These are phyloP conservation scores for Sebastes variabilis DNA, from an alignment of 2,797 vertebrate genomes.

Conservation along the genomic window DNA sequence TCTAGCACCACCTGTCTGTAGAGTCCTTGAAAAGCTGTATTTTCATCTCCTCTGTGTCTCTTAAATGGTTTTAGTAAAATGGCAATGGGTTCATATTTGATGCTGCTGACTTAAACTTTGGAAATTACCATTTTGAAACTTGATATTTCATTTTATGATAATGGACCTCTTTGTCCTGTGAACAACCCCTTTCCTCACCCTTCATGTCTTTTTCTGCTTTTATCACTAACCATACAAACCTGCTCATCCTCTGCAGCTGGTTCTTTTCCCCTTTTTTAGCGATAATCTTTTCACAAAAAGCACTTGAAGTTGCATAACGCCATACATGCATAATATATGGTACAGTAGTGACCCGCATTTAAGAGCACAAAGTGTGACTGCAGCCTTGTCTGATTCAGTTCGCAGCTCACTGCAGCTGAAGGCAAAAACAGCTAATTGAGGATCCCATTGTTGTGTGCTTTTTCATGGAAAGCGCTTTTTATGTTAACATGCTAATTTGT, in stretches of 20 bases:
- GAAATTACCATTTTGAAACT: background rate
- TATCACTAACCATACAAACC: background rate
- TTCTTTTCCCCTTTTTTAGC: background rate
- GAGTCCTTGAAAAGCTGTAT: background rate
- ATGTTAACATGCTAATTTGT: constrained; percentile 51
- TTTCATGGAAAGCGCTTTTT: constrained; percentile 26
- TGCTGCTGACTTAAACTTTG: constrained; percentile 1
- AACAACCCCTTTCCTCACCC: background rate
- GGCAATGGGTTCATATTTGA: background rate
- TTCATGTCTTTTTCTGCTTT: background rate
- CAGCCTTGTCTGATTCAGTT: constrained; percentile 17
- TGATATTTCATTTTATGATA: constrained; percentile 15
- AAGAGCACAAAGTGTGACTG: background rate
- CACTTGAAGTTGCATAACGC: background rate
- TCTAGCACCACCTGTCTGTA: constrained; percentile 7
- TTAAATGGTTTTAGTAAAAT: background rate
- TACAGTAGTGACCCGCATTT: background rate
- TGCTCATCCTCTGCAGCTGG: background rate
- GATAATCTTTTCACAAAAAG: background rate
- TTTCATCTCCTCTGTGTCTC: background rate
- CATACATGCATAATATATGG: constrained; percentile 1
- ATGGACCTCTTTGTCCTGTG: background rate
- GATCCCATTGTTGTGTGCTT: constrained; percentile 21
- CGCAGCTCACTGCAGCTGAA: constrained; percentile 24
- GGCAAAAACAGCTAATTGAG: constrained; percentile 38